phyloP scores from a whole-genome alignment of 2,888 invertebrate genomes.

The Tyria jacobaeae region DNA sequence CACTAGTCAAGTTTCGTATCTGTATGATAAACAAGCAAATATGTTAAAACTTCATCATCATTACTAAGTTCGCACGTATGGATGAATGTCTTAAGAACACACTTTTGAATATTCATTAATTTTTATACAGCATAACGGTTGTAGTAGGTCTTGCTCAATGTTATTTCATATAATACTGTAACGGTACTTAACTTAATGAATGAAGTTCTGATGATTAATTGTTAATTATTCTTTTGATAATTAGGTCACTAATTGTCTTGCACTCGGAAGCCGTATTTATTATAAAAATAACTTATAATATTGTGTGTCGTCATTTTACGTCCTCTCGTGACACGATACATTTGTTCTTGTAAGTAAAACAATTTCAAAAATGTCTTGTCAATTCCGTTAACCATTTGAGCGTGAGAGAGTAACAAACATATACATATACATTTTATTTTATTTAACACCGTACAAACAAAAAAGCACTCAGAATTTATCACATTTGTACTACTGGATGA shows the following conservation, averaged over 20 bases:
- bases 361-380: too few species aligned
- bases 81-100: conserved; percentile 12
- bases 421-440: background rate
- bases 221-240: background rate
- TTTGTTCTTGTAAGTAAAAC: too few species aligned
- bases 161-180: background rate
- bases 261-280: background rate
- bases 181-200: conserved; percentile 2
- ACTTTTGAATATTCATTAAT: conserved; percentile 4
- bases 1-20: too few species aligned
- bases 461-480: background rate
- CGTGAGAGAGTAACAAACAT: background rate
- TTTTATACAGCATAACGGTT: conserved; percentile 7
- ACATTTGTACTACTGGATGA: background rate
- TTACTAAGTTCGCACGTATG: conserved; percentile 29
- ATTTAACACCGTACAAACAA: background rate
- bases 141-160: background rate
- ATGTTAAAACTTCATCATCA: conserved; percentile 22
- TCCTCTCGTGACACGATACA: background rate
- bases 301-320: background rate
- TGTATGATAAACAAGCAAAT: conserved; percentile 2
- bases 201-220: background rate
- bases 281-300: background rate
- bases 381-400: background rate
- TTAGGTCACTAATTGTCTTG: background rate